phyloP scores from a whole-genome alignment of 2,888 invertebrate species.

The Creontiades dilutus region DNA sequence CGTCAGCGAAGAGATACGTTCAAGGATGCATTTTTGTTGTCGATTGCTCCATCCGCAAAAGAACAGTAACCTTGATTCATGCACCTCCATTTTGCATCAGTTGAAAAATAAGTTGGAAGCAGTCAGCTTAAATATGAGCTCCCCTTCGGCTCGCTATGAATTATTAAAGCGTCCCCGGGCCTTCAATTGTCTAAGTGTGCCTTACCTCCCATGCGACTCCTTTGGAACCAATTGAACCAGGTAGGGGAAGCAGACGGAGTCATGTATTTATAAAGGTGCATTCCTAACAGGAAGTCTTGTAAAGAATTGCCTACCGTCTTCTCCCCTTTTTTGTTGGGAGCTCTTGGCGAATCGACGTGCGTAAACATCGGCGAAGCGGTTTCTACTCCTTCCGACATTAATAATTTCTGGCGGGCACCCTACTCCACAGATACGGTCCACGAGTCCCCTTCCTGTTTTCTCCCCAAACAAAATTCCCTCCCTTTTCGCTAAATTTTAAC shows the following conservation, averaged over 20 bases:
- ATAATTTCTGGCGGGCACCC: not conserved
- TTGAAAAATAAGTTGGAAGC: not conserved
- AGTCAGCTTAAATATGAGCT: conserved; percentile 23
- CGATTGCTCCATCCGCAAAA: too few species aligned
- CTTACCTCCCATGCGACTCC: conserved; percentile 15
- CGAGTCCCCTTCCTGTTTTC: not conserved
- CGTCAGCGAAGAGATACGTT: too few species aligned
- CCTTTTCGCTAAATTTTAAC: not conserved
- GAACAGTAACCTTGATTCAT: not conserved
- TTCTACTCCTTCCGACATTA: conserved; percentile 9
- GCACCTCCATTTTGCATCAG: conserved; percentile 20
- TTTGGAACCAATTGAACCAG: conserved; percentile 39
- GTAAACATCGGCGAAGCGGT: conserved; percentile 24
- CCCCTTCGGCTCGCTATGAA: conserved; percentile 25
- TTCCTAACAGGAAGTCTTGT: conserved; percentile 17
- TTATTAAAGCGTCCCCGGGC: not conserved
- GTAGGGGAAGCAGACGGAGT: conserved; percentile 1
- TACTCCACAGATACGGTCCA: not conserved
- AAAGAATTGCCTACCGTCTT: not conserved
- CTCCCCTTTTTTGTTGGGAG: not conserved
- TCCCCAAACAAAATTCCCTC: not conserved
- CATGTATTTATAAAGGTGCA: conserved; percentile 49
- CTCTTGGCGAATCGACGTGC: conserved; percentile 2
- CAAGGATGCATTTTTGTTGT: too few species aligned
- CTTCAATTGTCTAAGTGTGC: conserved; percentile 45